These are phyloP conservation scores for Aethina tumida DNA, from an alignment of 1,140 invertebrate species.

Conservation along the genomic window DNA sequence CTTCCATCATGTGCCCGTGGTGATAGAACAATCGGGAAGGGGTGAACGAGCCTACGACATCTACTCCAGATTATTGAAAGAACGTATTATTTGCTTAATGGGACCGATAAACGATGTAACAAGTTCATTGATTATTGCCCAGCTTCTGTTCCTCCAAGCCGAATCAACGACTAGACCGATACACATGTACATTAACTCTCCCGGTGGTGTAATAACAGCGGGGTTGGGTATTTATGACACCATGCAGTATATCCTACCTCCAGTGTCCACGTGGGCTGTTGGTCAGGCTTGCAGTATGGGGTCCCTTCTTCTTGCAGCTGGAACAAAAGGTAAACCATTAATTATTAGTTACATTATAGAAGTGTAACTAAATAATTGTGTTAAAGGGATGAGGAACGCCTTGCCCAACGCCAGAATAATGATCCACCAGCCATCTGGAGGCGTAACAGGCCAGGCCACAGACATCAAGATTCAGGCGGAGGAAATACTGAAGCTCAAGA, in stretches of 20 bases:
- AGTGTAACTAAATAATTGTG: too few relatives aligned
- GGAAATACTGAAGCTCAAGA: conserved; percentile 91
- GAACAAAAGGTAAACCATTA: conserved; percentile 39
- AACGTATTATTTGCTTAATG: conserved; percentile 74
- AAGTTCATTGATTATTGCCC: conserved; percentile 68
- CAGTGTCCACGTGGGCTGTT: conserved; percentile 73
- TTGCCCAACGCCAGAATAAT: conserved; percentile 97
- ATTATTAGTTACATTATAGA: background rate
- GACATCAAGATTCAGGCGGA: conserved; percentile 97
- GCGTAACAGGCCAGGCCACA: conserved; percentile 87
- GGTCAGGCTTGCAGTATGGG: conserved; percentile 97
- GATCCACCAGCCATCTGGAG: conserved; percentile 97
- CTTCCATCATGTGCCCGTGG: conserved; percentile 52
- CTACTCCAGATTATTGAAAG: conserved; percentile 69
- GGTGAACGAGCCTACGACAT: conserved; percentile 78
- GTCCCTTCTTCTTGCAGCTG: conserved; percentile 83
- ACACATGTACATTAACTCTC: conserved; percentile 64
- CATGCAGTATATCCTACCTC: conserved; percentile 66
- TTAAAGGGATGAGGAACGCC: conserved; percentile 50
- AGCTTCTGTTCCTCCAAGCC: conserved; percentile 71
- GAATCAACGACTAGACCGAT: conserved; percentile 63
- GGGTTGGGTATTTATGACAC: conserved; percentile 73
- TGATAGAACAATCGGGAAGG: conserved; percentile 69
- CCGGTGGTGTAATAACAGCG: conserved; percentile 58
- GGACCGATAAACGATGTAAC: conserved; percentile 68